Percentiles rank a stretch among this genome's conserved stretches.
These are phyloP conservation scores for Lepidocolaptes lacrymiger DNA, from an alignment of 2,797 vertebrate species.

Conservation along the genomic window DNA sequence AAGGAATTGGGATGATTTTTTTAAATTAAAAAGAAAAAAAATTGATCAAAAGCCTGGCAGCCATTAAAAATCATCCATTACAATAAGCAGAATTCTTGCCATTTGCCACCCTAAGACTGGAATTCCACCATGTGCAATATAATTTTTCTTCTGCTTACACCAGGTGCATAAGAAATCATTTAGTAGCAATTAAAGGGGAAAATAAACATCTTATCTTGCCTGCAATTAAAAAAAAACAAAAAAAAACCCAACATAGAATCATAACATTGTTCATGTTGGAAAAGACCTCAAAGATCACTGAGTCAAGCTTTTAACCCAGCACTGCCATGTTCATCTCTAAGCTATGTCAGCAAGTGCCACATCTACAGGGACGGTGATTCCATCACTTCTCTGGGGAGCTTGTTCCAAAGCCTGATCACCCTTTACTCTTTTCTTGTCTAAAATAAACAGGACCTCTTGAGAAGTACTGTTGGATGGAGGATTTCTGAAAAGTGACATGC, in stretches of 20 bases:
- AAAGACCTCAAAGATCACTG: neutral
- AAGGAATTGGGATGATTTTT: neutral
- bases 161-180: fast-evolving
- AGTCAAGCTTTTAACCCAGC: neutral
- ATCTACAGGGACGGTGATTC: neutral
- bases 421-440: neutral
- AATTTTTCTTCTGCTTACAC: neutral
- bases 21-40: neutral
- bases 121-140: neutral
- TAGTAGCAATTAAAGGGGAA: neutral
- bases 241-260: neutral
- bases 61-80: neutral
- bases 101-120: neutral
- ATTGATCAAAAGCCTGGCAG: neutral
- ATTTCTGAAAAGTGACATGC: neutral
- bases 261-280: neutral
- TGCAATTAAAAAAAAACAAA: neutral
- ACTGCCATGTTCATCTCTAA: neutral
- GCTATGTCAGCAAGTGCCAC: fast-evolving
- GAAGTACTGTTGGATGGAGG: neutral
- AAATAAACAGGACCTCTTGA: neutral
- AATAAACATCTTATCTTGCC: neutral
- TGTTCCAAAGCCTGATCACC: neutral
- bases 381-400: neutral
- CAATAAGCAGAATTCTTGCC: neutral